A percentile compares a stretch with the other conserved stretches of the same genome.
Evolutionary conservation across 2,797 vertebrate genomes (phyloP).

Genomic region (Cercopithecus neglectus): DNA sequence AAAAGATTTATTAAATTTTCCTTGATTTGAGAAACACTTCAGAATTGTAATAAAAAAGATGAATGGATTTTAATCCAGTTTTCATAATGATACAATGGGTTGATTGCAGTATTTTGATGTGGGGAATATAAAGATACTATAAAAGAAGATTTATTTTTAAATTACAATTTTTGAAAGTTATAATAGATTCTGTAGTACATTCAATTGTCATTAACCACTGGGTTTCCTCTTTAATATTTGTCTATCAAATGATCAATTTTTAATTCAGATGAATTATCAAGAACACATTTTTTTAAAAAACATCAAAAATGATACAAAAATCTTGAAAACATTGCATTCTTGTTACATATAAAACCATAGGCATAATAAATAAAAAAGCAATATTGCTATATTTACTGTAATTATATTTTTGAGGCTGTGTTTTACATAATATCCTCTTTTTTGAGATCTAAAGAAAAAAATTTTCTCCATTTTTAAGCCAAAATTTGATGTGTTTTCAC

Average conservation of each 20-base stretch:
- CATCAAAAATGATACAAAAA: constrained; percentile 10
- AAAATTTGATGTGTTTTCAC: background rate
- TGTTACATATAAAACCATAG: background rate
- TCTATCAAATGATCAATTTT: constrained; percentile 45
- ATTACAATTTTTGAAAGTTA: constrained; percentile 54
- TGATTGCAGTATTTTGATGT: constrained; percentile 78
- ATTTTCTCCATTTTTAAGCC: background rate
- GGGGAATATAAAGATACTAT: constrained; percentile 69
- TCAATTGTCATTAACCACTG: constrained; percentile 9
- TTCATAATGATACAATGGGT: constrained; percentile 81
- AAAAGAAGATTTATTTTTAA: constrained; percentile 73
- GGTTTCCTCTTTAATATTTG: constrained; percentile 41
- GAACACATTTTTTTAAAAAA: background rate
- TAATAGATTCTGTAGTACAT: constrained; percentile 20
- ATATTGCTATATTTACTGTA: background rate
- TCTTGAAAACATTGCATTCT: background rate
- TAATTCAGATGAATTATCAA: constrained; percentile 52
- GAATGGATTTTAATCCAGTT: constrained; percentile 79
- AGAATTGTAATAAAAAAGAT: constrained; percentile 80
- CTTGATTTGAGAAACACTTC: constrained; percentile 79
- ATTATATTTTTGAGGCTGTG: constrained; percentile 28
- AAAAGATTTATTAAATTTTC: constrained; percentile 84
- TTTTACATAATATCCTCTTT: background rate
- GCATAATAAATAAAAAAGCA: background rate
- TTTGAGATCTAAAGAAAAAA: background rate